Evolutionary conservation across 2,113 vertebrate species (phyloP).

Genomic region (Equus quagga): DNA sequence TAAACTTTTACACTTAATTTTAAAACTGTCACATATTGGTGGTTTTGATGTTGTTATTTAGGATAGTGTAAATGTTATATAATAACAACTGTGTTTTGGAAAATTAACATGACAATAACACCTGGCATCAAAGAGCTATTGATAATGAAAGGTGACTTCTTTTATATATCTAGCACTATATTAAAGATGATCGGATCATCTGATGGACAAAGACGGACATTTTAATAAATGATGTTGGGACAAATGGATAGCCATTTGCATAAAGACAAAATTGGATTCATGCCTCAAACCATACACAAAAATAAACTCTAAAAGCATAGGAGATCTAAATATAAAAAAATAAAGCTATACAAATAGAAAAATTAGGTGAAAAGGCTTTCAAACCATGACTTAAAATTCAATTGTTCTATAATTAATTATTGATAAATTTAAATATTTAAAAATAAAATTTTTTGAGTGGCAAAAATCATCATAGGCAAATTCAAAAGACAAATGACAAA

Average conservation of each 20-base stretch:
- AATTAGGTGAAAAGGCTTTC: not conserved
- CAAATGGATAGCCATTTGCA: not conserved
- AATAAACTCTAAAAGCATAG: not conserved
- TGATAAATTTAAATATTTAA: conserved; percentile 18
- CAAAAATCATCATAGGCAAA: not conserved
- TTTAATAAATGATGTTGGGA: conserved; percentile 32
- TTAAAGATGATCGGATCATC: conserved; percentile 28
- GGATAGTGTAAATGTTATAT: conserved; percentile 56
- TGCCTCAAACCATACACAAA: not conserved
- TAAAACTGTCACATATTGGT: conserved; percentile 65
- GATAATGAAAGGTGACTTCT: conserved; percentile 57
- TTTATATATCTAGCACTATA: not conserved
- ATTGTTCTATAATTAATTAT: conserved; percentile 21
- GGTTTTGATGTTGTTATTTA: conserved; percentile 60
- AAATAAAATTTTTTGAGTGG: not conserved
- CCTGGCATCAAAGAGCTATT: conserved; percentile 35
- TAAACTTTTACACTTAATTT: conserved; percentile 68
- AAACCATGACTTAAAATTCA: not conserved
- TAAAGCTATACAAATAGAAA: not conserved
- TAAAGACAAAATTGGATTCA: conserved; percentile 29
- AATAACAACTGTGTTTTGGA: conserved; percentile 64
- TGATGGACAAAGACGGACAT: not conserved
- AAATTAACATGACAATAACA: conserved; percentile 60
- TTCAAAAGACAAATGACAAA: conserved; percentile 34
- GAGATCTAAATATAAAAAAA: not conserved